Base-by-base conservation (phyloP, 2,113 vertebrate species). In the Gopherus flavomarginatus region DNA sequence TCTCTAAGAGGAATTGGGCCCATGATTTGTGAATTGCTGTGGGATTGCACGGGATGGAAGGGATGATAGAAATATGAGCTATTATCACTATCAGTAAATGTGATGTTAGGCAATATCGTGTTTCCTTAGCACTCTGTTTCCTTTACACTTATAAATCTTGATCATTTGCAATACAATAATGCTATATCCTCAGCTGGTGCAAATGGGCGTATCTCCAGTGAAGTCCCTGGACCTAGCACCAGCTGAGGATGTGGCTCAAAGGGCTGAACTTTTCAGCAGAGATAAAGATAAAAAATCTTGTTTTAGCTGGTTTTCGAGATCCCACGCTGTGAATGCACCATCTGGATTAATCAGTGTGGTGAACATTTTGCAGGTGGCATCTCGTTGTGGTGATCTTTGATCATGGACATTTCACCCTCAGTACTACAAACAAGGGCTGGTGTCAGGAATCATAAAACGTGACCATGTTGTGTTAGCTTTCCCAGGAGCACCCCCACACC, bases 81-180 rank as follows among this genome's bases (percentile, higher is more conserved):
- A 92, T 95, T 93, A 88, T 82, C 94, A 93, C 90, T 96, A 97
- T 97, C 95, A 96, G 95, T 85, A 90, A 91, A 97, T 93, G 3
- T 42, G 82, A 72, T 96, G 92, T 96, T 97, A 96, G 96, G 96
- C 94, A 95, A 69, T 90, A 92, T 97, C 84, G 5, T 93, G 89
- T 93, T 92, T 94, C 21, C 21, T 22, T 22, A 4, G 21, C 8
- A 17, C 52, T 77, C 75, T 72, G 91, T 97, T 93, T 96, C 94
- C 93, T 96, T 95, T 97, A 94, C 94, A 92, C 95, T 97, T 97
- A 95, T 96, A 98, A 98, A 97, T 94, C 96, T 97, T 85, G 78
- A 91, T 96, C 50, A 94, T 97, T 97, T 97, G 93, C 96, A 96
- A 96, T 85, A 84, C 96, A 95, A 85, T 96, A 95, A 85, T 54